These are phyloP conservation scores for Cyprinodon diabolis DNA, from an alignment of 2,797 vertebrate genomes.

Conservation along the genomic window DNA sequence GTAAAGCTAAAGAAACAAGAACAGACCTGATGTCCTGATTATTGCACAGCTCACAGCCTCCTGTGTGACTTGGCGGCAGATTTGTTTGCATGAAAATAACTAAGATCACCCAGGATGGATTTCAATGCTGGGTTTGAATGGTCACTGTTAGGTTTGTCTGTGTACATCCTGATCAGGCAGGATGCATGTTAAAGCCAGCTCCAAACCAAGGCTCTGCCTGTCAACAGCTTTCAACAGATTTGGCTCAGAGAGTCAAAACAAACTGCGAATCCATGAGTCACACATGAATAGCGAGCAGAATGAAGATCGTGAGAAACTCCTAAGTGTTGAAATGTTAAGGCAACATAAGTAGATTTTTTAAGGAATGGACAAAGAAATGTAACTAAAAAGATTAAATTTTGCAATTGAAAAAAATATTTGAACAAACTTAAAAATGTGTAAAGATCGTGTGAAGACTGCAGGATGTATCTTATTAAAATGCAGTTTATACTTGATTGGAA, in stretches of 20 bases:
- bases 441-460: no score
- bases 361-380: not conserved
- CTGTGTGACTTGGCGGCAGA: not conserved
- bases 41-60: not conserved
- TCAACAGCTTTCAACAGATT: not conserved
- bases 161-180: not conserved
- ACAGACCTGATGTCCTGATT: no score
- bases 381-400: not conserved
- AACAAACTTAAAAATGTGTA: not conserved
- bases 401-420: not conserved
- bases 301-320: not conserved
- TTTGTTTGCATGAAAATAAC: not conserved
- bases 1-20: not conserved
- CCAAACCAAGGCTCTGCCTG: not conserved
- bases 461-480: no score
- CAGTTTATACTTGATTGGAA: slow-evolving; percentile 15
- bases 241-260: not conserved
- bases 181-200: no score
- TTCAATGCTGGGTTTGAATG: not conserved
- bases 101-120: not conserved
- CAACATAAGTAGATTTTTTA: not conserved
- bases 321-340: not conserved
- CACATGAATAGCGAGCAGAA: not conserved
- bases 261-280: not conserved
- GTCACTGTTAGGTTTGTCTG: not conserved